Evolutionary conservation across 2,797 vertebrate species (phyloP).

Genomic region (Cirrhinus mrigala): DNA sequence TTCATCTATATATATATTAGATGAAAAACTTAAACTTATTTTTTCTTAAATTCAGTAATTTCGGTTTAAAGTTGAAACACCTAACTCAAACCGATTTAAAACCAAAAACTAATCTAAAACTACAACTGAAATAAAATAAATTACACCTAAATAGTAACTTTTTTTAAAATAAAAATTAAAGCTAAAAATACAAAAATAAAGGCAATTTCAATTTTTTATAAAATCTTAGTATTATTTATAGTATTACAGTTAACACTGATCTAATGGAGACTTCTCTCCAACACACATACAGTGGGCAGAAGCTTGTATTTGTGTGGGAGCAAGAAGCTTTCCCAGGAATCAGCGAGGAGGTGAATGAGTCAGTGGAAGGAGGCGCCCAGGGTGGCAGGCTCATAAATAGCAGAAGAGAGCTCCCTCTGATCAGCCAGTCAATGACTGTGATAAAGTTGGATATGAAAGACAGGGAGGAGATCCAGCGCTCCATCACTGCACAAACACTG

Average conservation of each 20-base stretch:
- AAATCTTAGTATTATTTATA: neutral
- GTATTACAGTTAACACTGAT: neutral
- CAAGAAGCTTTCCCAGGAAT: slow-evolving; percentile 26
- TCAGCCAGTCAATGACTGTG: slow-evolving; percentile 57
- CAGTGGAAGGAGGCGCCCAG: slow-evolving; percentile 14
- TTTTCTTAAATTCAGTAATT: no score
- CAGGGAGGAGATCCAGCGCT: slow-evolving; percentile 46
- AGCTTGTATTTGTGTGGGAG: slow-evolving; percentile 7
- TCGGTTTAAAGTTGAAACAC: no score
- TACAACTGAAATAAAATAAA: no score
- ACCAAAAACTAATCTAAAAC: no score
- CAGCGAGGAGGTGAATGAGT: slow-evolving; percentile 40
- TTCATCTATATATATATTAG: no score
- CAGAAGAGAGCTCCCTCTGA: slow-evolving; percentile 61
- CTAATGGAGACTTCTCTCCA: neutral
- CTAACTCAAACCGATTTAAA: no score
- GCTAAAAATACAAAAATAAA: neutral
- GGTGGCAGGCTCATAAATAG: slow-evolving; percentile 63
- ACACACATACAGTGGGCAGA: neutral
- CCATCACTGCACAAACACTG: slow-evolving; percentile 44
- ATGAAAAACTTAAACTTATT: no score
- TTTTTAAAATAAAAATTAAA: neutral
- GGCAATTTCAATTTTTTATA: no score
- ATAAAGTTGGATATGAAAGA: slow-evolving; percentile 64
- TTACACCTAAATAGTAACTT: no score